Evolutionary conservation across 2,797 vertebrate species (phyloP).

Genomic region (Etheostoma nigrum): DNA sequence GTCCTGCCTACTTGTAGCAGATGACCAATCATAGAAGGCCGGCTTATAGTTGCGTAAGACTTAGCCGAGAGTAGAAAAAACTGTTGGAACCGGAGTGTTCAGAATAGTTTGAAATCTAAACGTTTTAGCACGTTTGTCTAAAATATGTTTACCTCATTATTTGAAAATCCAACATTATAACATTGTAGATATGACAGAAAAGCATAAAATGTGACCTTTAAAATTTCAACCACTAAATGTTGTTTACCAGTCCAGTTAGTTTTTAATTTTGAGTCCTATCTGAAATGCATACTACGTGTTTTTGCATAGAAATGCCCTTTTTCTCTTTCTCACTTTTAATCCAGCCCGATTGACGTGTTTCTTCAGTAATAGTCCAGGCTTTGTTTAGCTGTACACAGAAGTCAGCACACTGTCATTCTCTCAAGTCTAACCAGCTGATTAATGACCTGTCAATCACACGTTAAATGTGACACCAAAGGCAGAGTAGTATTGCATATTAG

Average conservation of each 20-base stretch:
- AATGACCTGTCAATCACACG: slow-evolving; percentile 19
- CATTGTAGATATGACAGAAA: too few relatives aligned
- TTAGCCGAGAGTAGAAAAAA: too few relatives aligned
- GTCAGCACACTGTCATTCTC: not conserved
- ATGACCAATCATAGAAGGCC: too few relatives aligned
- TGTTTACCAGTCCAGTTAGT: slow-evolving; percentile 19
- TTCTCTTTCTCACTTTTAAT: slow-evolving; percentile 10
- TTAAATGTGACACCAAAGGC: not conserved
- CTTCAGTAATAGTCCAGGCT: not conserved
- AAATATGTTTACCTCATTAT: too few relatives aligned
- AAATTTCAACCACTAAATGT: slow-evolving; percentile 17
- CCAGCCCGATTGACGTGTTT: not conserved
- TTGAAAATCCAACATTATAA: too few relatives aligned
- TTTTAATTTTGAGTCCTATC: slow-evolving; percentile 17
- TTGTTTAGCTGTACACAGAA: slow-evolving; percentile 18
- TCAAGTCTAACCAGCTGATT: not conserved
- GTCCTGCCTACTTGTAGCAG: too few relatives aligned
- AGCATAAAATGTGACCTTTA: too few relatives aligned
- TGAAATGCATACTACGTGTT: slow-evolving; percentile 24
- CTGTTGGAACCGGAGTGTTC: too few relatives aligned
- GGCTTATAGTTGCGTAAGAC: too few relatives aligned
- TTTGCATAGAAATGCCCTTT: slow-evolving; percentile 33
- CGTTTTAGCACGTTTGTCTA: too few relatives aligned
- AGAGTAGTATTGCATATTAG: not conserved
- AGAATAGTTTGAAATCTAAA: too few relatives aligned